These are phyloP conservation scores for Serripes groenlandicus DNA, from an alignment of 2,888 invertebrate genomes.

Conservation along the genomic window DNA sequence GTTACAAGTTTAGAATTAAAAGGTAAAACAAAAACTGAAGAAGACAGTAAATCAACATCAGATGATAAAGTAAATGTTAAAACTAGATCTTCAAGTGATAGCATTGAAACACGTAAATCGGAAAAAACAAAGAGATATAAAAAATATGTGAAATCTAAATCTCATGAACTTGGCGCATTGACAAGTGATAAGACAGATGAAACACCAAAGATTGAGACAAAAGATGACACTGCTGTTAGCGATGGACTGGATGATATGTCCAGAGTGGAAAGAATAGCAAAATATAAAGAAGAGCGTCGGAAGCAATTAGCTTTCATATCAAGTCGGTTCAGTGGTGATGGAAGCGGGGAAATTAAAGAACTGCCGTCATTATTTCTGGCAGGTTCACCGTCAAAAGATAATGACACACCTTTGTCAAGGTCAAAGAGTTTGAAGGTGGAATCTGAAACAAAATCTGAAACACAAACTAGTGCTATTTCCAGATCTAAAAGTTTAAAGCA, in stretches of 20 bases:
- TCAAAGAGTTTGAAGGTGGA: constrained; percentile 69
- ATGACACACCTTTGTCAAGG: constrained; percentile 49
- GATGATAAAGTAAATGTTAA: constrained; percentile 20
- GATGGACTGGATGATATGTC: constrained; percentile 44
- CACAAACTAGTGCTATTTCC: constrained; percentile 41
- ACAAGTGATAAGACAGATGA: constrained; percentile 24
- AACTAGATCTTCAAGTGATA: constrained; percentile 31
- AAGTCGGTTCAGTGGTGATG: constrained; percentile 51
- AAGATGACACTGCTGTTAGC: constrained; percentile 52
- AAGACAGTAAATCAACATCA: background rate
- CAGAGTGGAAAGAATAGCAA: constrained; percentile 90
- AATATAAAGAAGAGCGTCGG: constrained; percentile 92
- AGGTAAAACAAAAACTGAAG: constrained; percentile 22
- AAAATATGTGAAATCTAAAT: constrained; percentile 63
- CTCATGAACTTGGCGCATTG: constrained; percentile 61
- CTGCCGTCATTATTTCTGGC: constrained; percentile 70
- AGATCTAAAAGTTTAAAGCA: constrained; percentile 71
- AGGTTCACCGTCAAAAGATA: constrained; percentile 43
- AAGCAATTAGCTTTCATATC: constrained; percentile 89
- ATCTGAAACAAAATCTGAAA: constrained; percentile 60
- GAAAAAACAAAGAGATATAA: constrained; percentile 44
- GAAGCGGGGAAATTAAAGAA: constrained; percentile 51
- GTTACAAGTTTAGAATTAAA: too few relatives aligned
- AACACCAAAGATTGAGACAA: constrained; percentile 21
- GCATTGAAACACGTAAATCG: constrained; percentile 20